A percentile compares a stretch with the other conserved stretches of the same genome.
These are phyloP conservation scores for Andrena bucephala DNA, from an alignment of 2,888 invertebrate genomes.

Conservation along the genomic window DNA sequence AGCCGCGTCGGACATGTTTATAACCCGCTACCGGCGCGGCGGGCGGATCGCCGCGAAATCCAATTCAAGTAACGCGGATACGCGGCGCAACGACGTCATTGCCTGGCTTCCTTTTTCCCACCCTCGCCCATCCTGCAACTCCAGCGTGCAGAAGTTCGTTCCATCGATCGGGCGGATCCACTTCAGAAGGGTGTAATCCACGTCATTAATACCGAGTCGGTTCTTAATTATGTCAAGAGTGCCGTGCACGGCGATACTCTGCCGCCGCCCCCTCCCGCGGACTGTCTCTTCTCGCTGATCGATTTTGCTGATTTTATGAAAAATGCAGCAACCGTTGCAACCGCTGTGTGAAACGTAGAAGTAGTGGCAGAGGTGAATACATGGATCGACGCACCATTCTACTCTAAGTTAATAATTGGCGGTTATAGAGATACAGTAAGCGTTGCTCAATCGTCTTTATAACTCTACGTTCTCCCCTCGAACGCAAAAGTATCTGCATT, in stretches of 20 bases:
- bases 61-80: conserved; percentile 38
- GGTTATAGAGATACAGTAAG: no score
- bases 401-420: background rate
- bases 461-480: no score
- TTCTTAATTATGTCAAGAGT: conserved; percentile 75
- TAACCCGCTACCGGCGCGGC: conserved; percentile 8
- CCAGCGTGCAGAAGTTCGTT: conserved; percentile 74
- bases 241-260: conserved; percentile 48
- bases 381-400: background rate
- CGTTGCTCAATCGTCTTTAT: no score
- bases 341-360: background rate
- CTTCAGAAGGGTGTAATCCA: conserved; percentile 75
- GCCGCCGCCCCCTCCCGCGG: conserved; percentile 34
- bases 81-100: conserved; percentile 28
- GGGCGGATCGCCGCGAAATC: conserved; percentile 15
- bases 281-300: conserved; percentile 41
- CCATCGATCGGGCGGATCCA: conserved; percentile 68
- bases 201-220: conserved; percentile 77
- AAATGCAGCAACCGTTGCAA: conserved; percentile 14
- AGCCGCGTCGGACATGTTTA: conserved; percentile 26
- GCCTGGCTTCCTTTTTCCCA: conserved; percentile 36
- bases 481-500: no score
- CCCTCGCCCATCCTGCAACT: conserved; percentile 68
- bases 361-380: background rate
- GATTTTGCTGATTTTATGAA: conserved; percentile 43